phyloP scores from a whole-genome alignment of 2,888 invertebrate genomes.

The Alentia gelatinosa region DNA sequence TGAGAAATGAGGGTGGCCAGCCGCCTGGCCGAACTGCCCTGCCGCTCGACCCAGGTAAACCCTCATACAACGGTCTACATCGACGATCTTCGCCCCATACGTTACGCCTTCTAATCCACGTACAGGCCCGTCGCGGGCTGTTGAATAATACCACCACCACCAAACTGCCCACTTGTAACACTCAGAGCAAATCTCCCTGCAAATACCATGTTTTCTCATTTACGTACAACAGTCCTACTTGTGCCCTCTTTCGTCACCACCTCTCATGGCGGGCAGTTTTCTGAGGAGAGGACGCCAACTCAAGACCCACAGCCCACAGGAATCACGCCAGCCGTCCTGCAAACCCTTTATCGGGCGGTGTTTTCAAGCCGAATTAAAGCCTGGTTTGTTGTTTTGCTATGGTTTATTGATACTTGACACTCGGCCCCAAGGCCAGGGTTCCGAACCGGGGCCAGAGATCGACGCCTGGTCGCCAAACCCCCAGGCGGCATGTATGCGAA shows the following conservation, averaged over 20 bases:
- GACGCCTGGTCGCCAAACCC: too few species aligned
- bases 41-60: too few species aligned
- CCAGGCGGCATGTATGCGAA: too few species aligned
- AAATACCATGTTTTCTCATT: not conserved
- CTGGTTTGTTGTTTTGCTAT: not conserved
- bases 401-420: slow-evolving; percentile 1
- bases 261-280: too few species aligned
- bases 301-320: not conserved
- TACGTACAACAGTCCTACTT: not conserved
- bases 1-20: too few species aligned
- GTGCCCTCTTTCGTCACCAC: not conserved
- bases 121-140: too few species aligned
- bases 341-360: not conserved
- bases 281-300: not conserved
- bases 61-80: too few species aligned
- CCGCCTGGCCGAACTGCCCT: too few species aligned
- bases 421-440: not conserved
- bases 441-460: not conserved
- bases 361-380: not conserved
- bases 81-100: too few species aligned
- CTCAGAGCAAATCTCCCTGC: not conserved
- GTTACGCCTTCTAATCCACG: too few species aligned
- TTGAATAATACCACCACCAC: not conserved
- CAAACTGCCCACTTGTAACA: not conserved
- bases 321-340: not conserved